Percentiles rank a stretch among this genome's conserved stretches.
Evolutionary conservation across 35 echinoderm and acorn worm species (phyloP).

Genomic region (Lytechinus variegatus): DNA sequence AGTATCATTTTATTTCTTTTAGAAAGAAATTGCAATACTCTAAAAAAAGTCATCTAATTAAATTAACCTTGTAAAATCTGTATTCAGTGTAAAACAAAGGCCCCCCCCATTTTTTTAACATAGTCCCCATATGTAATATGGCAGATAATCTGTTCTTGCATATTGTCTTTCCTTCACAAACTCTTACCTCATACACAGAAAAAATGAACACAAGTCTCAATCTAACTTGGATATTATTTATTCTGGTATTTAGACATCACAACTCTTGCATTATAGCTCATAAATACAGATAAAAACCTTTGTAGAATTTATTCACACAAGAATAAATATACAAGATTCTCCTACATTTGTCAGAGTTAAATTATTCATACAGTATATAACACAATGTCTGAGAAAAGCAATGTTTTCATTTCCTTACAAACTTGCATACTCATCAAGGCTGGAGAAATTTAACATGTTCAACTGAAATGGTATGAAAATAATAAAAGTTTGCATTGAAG

Average conservation of each 20-base stretch:
- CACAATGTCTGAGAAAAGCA: not conserved
- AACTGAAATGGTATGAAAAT: too few species aligned
- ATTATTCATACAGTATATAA: not conserved
- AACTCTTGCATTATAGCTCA: not conserved
- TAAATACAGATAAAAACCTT: constrained; percentile 10
- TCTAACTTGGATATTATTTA: not conserved
- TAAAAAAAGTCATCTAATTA: too few species aligned
- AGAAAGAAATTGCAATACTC: too few species aligned
- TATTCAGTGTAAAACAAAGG: too few species aligned
- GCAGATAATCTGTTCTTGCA: too few species aligned
- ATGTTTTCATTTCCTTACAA: not conserved
- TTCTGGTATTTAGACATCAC: not conserved
- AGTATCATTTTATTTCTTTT: too few species aligned
- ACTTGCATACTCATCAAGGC: not conserved
- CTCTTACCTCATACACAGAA: not conserved
- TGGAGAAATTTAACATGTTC: too few species aligned
- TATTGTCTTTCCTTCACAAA: too few species aligned
- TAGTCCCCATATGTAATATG: too few species aligned
- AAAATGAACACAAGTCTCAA: not conserved
- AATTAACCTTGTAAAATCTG: too few species aligned
- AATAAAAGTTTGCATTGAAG: too few species aligned
- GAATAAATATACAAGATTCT: constrained; percentile 2
- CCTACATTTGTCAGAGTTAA: not conserved
- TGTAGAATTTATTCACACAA: constrained; percentile 1
- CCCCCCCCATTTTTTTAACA: not conserved